Evolutionary conservation across 2,113 vertebrate species (phyloP), one percentile per base, ranked within the genome.

Genomic region (Odocoileus hemionus): DNA sequence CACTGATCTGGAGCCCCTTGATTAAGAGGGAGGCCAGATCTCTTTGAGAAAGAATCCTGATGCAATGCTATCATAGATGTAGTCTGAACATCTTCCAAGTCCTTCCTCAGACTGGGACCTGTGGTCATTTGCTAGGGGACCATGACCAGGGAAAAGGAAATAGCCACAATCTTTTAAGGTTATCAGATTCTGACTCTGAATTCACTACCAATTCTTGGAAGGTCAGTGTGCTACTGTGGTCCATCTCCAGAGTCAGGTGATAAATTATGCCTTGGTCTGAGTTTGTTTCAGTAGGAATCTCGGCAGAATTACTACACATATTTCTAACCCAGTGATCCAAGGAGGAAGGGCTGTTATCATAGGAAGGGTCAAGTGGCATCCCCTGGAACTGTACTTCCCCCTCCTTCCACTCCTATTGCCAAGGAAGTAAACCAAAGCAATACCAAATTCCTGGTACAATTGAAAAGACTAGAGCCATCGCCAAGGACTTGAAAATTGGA

Each of bases 151-250:
- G 36, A 52, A 89, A 92, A 92, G 30, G n/a, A 88, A 95, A 88
- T 79, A 93, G 23, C 28, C 14, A 83, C 21, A 91, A 78, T 30
- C 10, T 87, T 88, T 54, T 61, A 45, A 15, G 36, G 30, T 92
- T 82, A 43, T 61, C 47, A 86, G 58, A 92, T 94, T 58, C 57
- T 92, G 91, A 45, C 36, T 96, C 50, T 85, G 67, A 86, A 89
- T 26, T 92, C 36, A 70, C 58, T 90, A 82, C 19, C 88, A 92
- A 95, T 89, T 94, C 84, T 95, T 94, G 10, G n/a, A 92, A 47
- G 85, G 70, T 0, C 58, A 60, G 23, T 67, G 30, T 83, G 21
- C 33, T 43, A 67, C 54, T 45, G 23, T 78, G 26, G 12, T 82
- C 17, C 28, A 64, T 86, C 11, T 67, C 36, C 55, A 94, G 54